phyloP scores from a whole-genome alignment of 2,888 invertebrate species.

The Brenthis ino region DNA sequence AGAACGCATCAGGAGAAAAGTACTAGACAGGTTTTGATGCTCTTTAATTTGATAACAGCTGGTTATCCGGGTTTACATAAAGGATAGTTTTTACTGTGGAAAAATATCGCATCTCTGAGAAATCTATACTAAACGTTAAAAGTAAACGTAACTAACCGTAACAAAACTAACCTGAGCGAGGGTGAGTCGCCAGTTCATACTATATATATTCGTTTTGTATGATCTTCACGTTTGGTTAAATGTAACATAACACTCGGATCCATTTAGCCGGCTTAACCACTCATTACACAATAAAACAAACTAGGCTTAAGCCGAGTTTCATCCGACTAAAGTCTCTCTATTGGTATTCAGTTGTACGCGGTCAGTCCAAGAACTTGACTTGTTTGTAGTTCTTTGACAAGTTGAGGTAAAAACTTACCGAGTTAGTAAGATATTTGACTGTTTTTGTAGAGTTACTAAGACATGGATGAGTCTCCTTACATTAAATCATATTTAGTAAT shows the following conservation, averaged over 20 bases:
- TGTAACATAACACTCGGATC: slow-evolving; percentile 24
- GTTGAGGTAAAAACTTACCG: not conserved
- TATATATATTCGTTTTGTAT: slow-evolving; percentile 12
- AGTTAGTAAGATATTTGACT: not conserved
- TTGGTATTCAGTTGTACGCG: slow-evolving; percentile 17
- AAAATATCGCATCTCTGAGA: no score
- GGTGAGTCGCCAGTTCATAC: no score
- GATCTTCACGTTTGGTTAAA: slow-evolving; percentile 26
- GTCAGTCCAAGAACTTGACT: slow-evolving; percentile 5
- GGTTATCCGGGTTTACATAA: no score
- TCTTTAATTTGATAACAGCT: no score
- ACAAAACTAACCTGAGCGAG: no score
- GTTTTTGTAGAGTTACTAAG: not conserved
- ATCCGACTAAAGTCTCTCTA: slow-evolving; percentile 24
- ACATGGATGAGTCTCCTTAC: no score
- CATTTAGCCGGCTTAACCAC: slow-evolving; percentile 37
- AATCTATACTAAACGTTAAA: no score
- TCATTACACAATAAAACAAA: slow-evolving; percentile 44
- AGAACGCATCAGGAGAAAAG: no score
- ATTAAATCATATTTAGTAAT: no score
- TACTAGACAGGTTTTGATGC: no score
- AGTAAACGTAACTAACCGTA: no score
- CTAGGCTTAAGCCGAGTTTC: slow-evolving; percentile 36
- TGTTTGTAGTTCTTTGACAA: not conserved
- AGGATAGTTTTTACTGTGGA: no score